Conservation (phyloP, 2,888 invertebrate genomes). For the Panopea generosa region DNA sequence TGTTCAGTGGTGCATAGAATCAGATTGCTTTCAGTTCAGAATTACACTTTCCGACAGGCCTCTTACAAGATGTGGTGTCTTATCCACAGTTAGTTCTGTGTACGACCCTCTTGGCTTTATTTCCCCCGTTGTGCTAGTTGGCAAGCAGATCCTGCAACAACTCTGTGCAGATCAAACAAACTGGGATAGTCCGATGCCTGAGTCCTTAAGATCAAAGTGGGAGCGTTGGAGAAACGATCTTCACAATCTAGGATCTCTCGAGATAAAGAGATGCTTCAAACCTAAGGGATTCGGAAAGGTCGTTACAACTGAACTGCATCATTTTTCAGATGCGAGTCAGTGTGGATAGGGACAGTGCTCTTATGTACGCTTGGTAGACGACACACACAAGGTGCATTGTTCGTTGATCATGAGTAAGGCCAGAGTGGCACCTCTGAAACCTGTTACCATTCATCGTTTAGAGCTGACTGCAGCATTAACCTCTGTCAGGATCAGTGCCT, state of each 20-base stretch:
- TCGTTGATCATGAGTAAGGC: constrained; percentile 58
- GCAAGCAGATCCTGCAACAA: constrained; percentile 62
- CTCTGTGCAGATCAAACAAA: too few relatives aligned
- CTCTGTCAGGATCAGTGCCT: constrained; percentile 36
- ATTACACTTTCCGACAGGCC: constrained; percentile 48
- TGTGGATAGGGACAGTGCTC: constrained; percentile 59
- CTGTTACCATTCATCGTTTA: constrained; percentile 54
- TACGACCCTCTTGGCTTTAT: constrained; percentile 68
- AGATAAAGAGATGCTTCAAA: constrained; percentile 32
- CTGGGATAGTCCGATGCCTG: constrained; percentile 61
- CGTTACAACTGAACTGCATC: constrained; percentile 17
- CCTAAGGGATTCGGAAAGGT: constrained; percentile 45
- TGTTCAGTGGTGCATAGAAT: constrained; percentile 58
- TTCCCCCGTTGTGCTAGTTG: constrained; percentile 55
- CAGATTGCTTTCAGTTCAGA: constrained; percentile 54
- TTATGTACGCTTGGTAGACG: constrained; percentile 48
- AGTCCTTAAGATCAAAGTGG: constrained; percentile 44
- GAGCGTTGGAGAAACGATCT: constrained; percentile 46
- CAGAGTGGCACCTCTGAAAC: constrained; percentile 59
- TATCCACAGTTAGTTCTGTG: constrained; percentile 57
- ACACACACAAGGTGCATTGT: constrained; percentile 37
- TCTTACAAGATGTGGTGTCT: constrained; percentile 48
- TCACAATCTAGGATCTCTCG: constrained; percentile 12
- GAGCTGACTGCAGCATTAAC: constrained; percentile 59
- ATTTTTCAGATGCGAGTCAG: constrained; percentile 38